Base-by-base conservation (phyloP, 2,888 invertebrate genomes). In the Dysmachus trigonus region DNA sequence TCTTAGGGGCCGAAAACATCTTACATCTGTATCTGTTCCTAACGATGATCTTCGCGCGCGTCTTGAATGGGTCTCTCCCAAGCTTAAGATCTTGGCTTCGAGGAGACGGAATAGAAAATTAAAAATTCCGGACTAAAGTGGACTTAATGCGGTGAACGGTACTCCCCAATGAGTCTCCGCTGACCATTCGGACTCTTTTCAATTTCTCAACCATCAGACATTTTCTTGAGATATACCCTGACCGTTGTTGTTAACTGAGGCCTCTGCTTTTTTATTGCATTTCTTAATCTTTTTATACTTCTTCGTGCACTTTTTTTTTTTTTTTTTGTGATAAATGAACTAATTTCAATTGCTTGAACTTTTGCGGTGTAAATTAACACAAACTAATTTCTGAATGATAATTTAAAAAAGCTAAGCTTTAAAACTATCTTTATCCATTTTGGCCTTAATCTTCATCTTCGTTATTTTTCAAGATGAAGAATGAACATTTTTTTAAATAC, bases 91-190 rank as follows among this genome's bases (percentile, higher is more conserved):
- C n/a, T n/a, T n/a, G n/a, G n/a, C n/a, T n/a, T n/a, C n/a, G n/a
- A n/a, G n/a, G n/a, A 62, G 62, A 62, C 2, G 62, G 13, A 62
- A 38, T 38, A 76, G 41, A 76, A 76, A 76, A 76, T 76, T 41
- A 76, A 76, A 38, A 76, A 76, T 35, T 76, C 76, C 76, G 38
- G 38, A 27, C 41, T 38, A 41, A 76, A 76, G 38, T 76, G 10
- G 33, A 76, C 33, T 38, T 38, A 76, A 38, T 27, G 76, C 8
- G 35, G 8, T 27, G 41, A 76, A 76, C 38, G 41, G 22, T 76
- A 38, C 22, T 73, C 73, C 72, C 33, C 31, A 31, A 30, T 72
- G 72, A 18, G 5, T 18, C 15, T 72, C 0, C 27, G 27, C 76
- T 38, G 76, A 38, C 76, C 76, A 76, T 13, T 2, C 62, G 62